These are phyloP conservation scores for Acanthochromis polyacanthus DNA, from an alignment of 2,113 vertebrate genomes.

Conservation along the genomic window DNA sequence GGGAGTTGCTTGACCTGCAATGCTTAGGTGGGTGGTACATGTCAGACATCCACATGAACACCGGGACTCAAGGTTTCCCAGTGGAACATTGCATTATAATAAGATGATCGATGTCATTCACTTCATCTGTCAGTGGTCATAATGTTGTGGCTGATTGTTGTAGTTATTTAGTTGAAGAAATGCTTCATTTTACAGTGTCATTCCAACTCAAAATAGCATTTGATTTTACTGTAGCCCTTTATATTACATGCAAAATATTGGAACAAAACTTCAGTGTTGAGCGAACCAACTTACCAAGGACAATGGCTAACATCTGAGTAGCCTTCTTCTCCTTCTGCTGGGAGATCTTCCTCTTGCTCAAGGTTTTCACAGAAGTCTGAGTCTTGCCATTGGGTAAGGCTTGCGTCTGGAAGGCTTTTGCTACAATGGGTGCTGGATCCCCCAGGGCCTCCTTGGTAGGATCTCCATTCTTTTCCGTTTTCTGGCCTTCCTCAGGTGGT, in stretches of 20 bases:
- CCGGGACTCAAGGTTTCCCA: too few relatives aligned
- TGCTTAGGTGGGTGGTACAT: too few relatives aligned
- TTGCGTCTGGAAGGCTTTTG: slow-evolving; percentile 94
- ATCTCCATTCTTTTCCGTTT: slow-evolving; percentile 91
- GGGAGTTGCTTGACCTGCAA: too few relatives aligned
- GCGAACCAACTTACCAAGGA: slow-evolving; percentile 89
- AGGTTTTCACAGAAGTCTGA: slow-evolving; percentile 91
- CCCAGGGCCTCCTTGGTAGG: slow-evolving; percentile 78
- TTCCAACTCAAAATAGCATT: background rate
- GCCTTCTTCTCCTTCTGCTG: slow-evolving; percentile 99
- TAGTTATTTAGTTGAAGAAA: slow-evolving; percentile 4
- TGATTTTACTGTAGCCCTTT: background rate
- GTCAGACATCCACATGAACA: too few relatives aligned
- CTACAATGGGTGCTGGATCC: slow-evolving; percentile 74
- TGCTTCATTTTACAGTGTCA: background rate
- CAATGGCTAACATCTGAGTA: slow-evolving; percentile 98
- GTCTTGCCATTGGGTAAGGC: slow-evolving; percentile 95
- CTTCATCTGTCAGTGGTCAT: too few relatives aligned
- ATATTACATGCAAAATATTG: background rate
- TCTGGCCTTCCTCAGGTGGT: slow-evolving; percentile 84
- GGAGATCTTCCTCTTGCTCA: slow-evolving; percentile 96
- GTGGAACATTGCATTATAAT: too few relatives aligned
- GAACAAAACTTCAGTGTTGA: background rate
- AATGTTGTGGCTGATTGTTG: too few relatives aligned
- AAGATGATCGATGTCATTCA: too few relatives aligned